Evolutionary conservation across 2,888 invertebrate genomes (phyloP).

Genomic region (Melieria omissa): DNA sequence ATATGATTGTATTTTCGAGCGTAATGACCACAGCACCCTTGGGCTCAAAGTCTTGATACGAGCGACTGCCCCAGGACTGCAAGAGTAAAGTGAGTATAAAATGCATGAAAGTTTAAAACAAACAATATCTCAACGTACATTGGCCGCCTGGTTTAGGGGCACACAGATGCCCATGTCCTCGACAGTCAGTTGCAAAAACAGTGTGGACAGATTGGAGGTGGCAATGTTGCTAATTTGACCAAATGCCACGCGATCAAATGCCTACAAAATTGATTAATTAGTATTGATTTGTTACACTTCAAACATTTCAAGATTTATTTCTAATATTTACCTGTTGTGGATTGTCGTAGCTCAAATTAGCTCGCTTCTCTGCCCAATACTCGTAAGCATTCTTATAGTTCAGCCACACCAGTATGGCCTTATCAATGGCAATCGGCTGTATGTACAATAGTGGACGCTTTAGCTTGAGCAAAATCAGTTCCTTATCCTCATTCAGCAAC

Average conservation of each 20-base stretch:
- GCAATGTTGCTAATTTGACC: constrained; percentile 83
- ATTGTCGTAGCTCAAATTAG: constrained; percentile 90
- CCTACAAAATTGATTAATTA: constrained; percentile 46
- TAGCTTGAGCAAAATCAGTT: constrained; percentile 88
- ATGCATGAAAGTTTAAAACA: constrained; percentile 5
- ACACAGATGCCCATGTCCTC: constrained; percentile 97
- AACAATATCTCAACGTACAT: constrained; percentile 65
- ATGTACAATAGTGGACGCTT: constrained; percentile 95
- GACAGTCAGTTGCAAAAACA: constrained; percentile 93
- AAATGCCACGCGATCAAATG: constrained; percentile 80
- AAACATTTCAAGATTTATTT: constrained; percentile 62
- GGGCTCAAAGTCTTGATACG: constrained; percentile 79
- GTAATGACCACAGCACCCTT: constrained; percentile 95
- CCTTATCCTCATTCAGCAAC: constrained; percentile 87
- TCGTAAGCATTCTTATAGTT: constrained; percentile 99
- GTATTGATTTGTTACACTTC: background rate
- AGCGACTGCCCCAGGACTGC: constrained; percentile 71
- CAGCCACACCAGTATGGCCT: constrained; percentile 97
- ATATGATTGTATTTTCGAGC: constrained; percentile 93
- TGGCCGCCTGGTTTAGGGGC: constrained; percentile 85
- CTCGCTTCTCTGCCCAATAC: constrained; percentile 97
- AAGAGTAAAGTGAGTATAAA: constrained; percentile 19
- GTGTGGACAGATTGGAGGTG: constrained; percentile 84
- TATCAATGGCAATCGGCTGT: constrained; percentile 97
- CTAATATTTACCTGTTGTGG: constrained; percentile 67